Conservation (phyloP, 1,140 invertebrate genomes). For the Galleria mellonella region DNA sequence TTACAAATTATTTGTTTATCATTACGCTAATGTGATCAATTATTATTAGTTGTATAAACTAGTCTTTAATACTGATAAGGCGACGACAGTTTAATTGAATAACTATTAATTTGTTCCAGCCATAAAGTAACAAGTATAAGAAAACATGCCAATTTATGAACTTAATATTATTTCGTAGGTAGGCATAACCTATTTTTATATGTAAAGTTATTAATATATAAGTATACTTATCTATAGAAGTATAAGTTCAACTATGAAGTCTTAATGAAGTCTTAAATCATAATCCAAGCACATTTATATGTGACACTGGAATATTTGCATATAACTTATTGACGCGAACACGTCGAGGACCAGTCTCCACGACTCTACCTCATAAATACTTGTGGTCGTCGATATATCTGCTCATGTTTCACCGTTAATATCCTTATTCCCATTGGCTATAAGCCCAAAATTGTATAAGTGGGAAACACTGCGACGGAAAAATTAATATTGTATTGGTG, state of each 20-base stretch:
- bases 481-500: constrained; percentile 25
- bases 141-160: too few relatives aligned
- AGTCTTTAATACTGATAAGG: too few relatives aligned
- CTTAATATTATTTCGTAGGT: too few relatives aligned
- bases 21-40: too few relatives aligned
- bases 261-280: constrained; percentile 11
- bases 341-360: constrained; percentile 24
- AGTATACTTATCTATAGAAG: too few relatives aligned
- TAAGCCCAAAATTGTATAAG: constrained; percentile 4
- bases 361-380: constrained; percentile 24
- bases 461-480: constrained; percentile 2
- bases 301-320: constrained; percentile 40
- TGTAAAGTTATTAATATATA: too few relatives aligned
- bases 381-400: background rate
- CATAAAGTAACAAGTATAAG: too few relatives aligned
- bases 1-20: too few relatives aligned
- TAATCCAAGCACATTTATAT: constrained; percentile 24
- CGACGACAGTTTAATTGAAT: too few relatives aligned
- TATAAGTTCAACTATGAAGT: background rate
- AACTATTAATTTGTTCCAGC: too few relatives aligned
- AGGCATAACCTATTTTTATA: too few relatives aligned
- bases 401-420: background rate
- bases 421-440: constrained; percentile 4
- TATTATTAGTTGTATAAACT: too few relatives aligned
- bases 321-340: constrained; percentile 32